phyloP scores from a whole-genome alignment of 35 echinoderm and acorn worm genomes.

The Heliocidaris erythrogramma region DNA sequence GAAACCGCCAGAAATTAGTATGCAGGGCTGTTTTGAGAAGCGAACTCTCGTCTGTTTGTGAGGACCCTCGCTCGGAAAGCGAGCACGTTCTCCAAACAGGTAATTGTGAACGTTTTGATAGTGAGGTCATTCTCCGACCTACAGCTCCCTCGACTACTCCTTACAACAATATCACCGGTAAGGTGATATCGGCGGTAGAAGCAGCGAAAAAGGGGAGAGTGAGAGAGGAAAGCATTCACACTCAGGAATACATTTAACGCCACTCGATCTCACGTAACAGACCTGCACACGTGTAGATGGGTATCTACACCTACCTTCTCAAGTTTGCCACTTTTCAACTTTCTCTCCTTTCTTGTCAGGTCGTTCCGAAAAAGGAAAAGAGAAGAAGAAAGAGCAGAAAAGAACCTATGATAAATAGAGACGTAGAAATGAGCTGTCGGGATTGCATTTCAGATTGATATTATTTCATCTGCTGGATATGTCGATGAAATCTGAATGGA shows the following conservation, averaged over 20 bases:
- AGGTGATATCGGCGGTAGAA: conserved; percentile 50
- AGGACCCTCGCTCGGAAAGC: conserved; percentile 16
- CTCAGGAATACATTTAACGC: conserved; percentile 46
- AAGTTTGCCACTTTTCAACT: conserved; percentile 30
- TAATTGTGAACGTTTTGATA: conserved; percentile 52
- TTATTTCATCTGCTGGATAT: conserved; percentile 51
- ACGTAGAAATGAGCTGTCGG: conserved; percentile 49
- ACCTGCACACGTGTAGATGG: conserved; percentile 37
- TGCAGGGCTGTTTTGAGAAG: conserved; percentile 39
- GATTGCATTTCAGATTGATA: conserved; percentile 51
- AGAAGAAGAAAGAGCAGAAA: background rate
- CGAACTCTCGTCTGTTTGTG: conserved; percentile 33
- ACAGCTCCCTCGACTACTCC: conserved; percentile 39
- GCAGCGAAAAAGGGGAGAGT: conserved; percentile 35
- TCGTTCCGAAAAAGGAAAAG: background rate
- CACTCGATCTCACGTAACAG: conserved; percentile 44
- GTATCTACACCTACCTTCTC: conserved; percentile 45
- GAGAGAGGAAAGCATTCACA: conserved; percentile 38
- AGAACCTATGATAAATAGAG: conserved; percentile 44
- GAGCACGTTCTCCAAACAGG: conserved; percentile 47
- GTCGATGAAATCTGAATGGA: conserved; percentile 33
- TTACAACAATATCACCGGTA: conserved; percentile 39
- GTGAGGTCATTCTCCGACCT: conserved; percentile 48
- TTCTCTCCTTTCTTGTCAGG: conserved; percentile 31
- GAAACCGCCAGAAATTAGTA: conserved; percentile 46